Base-by-base conservation (phyloP, 2,797 vertebrate genomes). In the Adelosebastes latens region DNA sequence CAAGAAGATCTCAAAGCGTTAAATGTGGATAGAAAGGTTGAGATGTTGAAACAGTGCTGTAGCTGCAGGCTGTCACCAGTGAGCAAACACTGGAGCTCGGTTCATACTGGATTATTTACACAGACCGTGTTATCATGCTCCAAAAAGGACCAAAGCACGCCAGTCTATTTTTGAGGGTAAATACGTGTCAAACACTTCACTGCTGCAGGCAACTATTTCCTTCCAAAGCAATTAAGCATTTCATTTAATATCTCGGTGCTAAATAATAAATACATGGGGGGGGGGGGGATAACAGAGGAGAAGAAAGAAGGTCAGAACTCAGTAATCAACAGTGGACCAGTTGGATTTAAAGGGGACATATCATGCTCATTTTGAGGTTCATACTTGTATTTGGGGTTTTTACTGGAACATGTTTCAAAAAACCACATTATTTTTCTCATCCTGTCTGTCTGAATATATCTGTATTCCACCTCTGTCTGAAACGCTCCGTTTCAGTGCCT, bases 71-170 rank as follows among this genome's bases (percentile, higher is more conserved):
- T 29, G 67, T 66, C 73, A 59, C 24, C 55, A 24, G 52, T 55
- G 11, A 78, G 82, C 74, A 86, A 90, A 92, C 88, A 92, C 60
- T 69, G 16, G 16, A 71, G 80, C 71, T 59, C 10, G 24, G 49
- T 87, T 80, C 64, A 46, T 16, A 39, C 60, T 76, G 70, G 71
- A 80, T 80, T 87, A 74, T 92, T 90, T 89, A 81, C 87, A 85
- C 70, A 79, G 71, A 36, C 31, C 60, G 18, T 72, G 75, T 85
- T 73, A 81, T 79, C 75, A 31, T n/a, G 0, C 72, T 79, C 29
- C 34, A 25, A 39, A 68, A 70, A 55, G 22, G 68, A 79, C 53
- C 67, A 60, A 60, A 75, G 49, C 39, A 70, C 42, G 61, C 1
- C 0, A 49, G 75, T 60, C 34, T 65, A 13, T 80, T 78, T 65